Conservation (phyloP, 2,113 vertebrate genomes). For the Megatriorchis doriae region DNA sequence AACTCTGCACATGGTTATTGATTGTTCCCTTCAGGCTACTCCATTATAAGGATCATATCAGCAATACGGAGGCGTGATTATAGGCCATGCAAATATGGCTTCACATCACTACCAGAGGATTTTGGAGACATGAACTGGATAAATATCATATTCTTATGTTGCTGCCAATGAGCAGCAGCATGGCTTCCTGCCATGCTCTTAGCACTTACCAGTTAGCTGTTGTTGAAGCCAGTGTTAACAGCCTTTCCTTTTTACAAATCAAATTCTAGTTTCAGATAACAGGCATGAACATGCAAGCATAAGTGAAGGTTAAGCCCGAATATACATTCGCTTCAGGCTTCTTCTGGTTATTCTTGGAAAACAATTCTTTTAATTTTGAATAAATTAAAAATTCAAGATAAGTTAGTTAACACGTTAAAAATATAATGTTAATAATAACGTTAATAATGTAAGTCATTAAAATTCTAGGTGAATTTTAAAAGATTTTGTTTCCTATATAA, state of each 20-base stretch:
- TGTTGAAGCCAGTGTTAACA: neutral
- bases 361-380: neutral
- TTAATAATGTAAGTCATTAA: neutral
- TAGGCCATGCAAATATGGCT: neutral
- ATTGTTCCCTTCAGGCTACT: neutral
- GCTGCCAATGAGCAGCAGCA: neutral
- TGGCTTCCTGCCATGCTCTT: neutral
- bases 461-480: neutral
- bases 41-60: neutral
- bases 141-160: neutral
- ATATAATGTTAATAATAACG: neutral
- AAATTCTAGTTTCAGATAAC: neutral
- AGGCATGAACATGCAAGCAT: neutral
- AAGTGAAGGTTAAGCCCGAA: neutral
- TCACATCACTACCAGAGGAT: neutral
- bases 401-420: neutral
- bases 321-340: neutral
- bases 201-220: neutral
- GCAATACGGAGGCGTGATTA: neutral
- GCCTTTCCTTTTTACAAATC: neutral
- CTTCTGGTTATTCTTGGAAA: neutral
- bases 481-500: neutral
- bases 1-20: neutral
- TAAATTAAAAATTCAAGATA: neutral
- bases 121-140: neutral